Conservation (phyloP, 2,113 vertebrate species). For the Pangasianodon hypophthalmus region DNA sequence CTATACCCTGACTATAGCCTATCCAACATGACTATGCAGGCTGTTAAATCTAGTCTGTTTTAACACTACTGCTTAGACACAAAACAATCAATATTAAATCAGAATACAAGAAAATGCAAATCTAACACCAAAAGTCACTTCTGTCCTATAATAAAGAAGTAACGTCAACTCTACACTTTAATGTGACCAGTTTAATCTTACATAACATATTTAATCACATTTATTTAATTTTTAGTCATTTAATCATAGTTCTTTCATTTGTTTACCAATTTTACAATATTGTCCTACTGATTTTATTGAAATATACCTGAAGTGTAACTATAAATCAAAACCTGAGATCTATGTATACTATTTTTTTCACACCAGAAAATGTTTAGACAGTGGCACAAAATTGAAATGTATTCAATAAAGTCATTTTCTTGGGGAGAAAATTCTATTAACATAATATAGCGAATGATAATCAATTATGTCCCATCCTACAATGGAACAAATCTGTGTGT, state of each 20-base stretch:
- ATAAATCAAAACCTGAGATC: background rate
- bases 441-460: constrained; percentile 4
- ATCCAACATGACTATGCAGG: background rate
- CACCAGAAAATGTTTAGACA: background rate
- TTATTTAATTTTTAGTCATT: background rate
- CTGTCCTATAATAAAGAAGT: background rate
- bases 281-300: background rate
- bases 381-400: background rate
- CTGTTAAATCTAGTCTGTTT: background rate
- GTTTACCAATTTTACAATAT: background rate
- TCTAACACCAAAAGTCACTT: background rate
- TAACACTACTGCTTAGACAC: background rate
- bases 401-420: background rate
- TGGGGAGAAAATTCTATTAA: background rate
- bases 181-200: background rate
- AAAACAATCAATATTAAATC: background rate
- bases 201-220: background rate
- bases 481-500: background rate
- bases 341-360: background rate
- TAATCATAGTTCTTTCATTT: background rate
- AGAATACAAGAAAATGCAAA: background rate
- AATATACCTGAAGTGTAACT: background rate
- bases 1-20: background rate
- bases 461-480: background rate
- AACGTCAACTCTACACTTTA: background rate